Evolutionary conservation across 2,113 vertebrate genomes (phyloP).

Genomic region (Macrotis lagotis): DNA sequence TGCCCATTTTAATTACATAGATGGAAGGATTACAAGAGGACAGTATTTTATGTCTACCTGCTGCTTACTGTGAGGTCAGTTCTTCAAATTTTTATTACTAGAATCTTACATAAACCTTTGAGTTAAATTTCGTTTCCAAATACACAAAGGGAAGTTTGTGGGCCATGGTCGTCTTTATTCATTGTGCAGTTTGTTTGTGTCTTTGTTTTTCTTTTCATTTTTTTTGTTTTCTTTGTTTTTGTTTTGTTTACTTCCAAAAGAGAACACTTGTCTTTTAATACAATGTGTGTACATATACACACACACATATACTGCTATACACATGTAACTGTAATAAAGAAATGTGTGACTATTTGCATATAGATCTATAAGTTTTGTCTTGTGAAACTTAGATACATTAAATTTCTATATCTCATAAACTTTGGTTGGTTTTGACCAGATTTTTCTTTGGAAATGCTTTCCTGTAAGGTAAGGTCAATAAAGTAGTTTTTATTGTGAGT

Average conservation of each 20-base stretch:
- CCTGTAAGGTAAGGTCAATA: slow-evolving; percentile 84
- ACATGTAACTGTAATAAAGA: slow-evolving; percentile 74
- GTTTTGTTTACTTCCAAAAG: slow-evolving; percentile 80
- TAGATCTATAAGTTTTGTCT: slow-evolving; percentile 78
- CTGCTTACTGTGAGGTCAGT: slow-evolving; percentile 99
- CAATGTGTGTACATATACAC: slow-evolving; percentile 74
- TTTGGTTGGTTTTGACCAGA: slow-evolving; percentile 82
- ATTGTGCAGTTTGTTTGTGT: slow-evolving; percentile 81
- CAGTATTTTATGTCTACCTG: slow-evolving; percentile 99
- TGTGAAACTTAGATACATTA: slow-evolving; percentile 77
- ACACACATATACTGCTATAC: slow-evolving; percentile 53
- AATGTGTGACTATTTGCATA: slow-evolving; percentile 79
- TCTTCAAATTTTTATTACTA: slow-evolving; percentile 99
- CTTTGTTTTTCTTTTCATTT: slow-evolving; percentile 74
- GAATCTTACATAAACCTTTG: slow-evolving; percentile 91
- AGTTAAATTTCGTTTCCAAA: slow-evolving; percentile 91
- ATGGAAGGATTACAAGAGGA: slow-evolving; percentile 99
- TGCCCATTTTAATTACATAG: slow-evolving; percentile 99
- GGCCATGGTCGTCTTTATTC: slow-evolving; percentile 89
- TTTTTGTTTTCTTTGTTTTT: slow-evolving; percentile 79
- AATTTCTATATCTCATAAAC: slow-evolving; percentile 78
- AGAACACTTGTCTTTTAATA: slow-evolving; percentile 81
- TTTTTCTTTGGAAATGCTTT: slow-evolving; percentile 85
- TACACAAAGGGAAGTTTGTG: slow-evolving; percentile 89
- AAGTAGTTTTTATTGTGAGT: slow-evolving; percentile 82